Evolutionary conservation across 2,113 vertebrate species (phyloP).

Genomic region (Sceloporus tristichus): DNA sequence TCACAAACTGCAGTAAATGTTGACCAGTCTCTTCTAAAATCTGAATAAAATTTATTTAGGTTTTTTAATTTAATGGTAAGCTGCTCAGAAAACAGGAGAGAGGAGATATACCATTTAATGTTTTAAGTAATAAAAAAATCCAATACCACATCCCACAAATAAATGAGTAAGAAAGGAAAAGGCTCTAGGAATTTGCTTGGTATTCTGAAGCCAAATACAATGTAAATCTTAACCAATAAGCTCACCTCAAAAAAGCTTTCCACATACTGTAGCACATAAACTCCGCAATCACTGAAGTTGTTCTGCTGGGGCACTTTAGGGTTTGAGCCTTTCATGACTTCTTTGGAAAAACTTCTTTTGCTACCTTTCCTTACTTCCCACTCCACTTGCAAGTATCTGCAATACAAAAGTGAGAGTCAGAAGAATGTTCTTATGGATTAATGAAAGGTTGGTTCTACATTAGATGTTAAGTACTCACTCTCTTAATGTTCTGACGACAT

Average conservation of each 20-base stretch:
- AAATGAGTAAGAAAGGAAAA: not conserved
- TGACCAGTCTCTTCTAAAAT: too few species aligned
- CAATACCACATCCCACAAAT: not conserved
- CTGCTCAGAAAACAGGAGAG: too few species aligned
- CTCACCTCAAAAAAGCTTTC: conserved; percentile 99
- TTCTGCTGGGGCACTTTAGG: conserved; percentile 98
- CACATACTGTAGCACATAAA: conserved; percentile 96
- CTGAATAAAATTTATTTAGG: too few species aligned
- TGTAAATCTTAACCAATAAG: conserved; percentile 25
- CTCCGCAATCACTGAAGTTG: conserved; percentile 98
- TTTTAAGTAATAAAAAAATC: not conserved
- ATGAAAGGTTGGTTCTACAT: not conserved
- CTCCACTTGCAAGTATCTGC: conserved; percentile 96
- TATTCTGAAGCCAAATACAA: not conserved
- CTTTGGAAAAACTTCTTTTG: conserved; percentile 93
- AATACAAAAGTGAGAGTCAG: conserved; percentile 44
- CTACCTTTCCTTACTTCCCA: conserved; percentile 94
- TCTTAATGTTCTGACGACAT: conserved; percentile 94
- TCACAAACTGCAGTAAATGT: too few species aligned
- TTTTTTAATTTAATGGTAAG: too few species aligned
- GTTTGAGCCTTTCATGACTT: conserved; percentile 95
- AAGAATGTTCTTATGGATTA: conserved; percentile 3
- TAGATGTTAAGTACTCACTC: conserved; percentile 84
- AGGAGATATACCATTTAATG: not conserved
- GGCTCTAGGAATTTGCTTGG: not conserved